Base-by-base conservation (phyloP, 1,140 invertebrate genomes). In the Euwallacea fornicatus region DNA sequence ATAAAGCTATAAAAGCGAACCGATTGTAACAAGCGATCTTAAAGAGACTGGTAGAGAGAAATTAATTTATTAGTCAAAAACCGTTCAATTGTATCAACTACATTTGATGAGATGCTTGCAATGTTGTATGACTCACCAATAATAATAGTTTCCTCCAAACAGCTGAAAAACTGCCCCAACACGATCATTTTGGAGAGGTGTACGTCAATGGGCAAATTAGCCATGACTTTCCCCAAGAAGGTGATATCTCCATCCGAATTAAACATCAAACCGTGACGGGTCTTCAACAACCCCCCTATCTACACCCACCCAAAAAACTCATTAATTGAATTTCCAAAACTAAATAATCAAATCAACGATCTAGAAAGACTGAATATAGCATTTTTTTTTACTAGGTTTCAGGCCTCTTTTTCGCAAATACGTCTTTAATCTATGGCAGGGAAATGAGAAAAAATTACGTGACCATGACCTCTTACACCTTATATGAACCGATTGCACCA, bases 241-340 rank as follows among this genome's bases (percentile, higher is more conserved):
- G 95, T 98, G 10, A 98, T 76, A 69, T 97, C 91, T n/a, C 96
- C 96, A 83, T 98, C 95, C 46, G 88, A 83, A 10, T 80, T 77
- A 53, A 83, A 82, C 71, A 85, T 83, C n/a, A 82, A 70, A 0
- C 83, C 86, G 56, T 85, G 82, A 13, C 85, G 72, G 0, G 83
- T 87, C 44, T 88, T 84, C 21, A 88, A 84, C 3, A 98, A 76
- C 0, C 86, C 92, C 7, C 92, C 92, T 9, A 86, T 76, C 86
- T 73, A 54, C 7, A 47, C 4, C 47, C 11, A 69, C 21, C 21
- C 21, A 33, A 33, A 13, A 62, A 46, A 42, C 13, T 47, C 0
- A 59, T 15, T 21, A 43, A 47, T 11, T 43, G 59, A 65, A 46
- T 15, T 43, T 1, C 41, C 50, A 47, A 60, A 50, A 33, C 21